phyloP scores from a whole-genome alignment of 2,797 vertebrate species.

The Sebastolobus alascanus region DNA sequence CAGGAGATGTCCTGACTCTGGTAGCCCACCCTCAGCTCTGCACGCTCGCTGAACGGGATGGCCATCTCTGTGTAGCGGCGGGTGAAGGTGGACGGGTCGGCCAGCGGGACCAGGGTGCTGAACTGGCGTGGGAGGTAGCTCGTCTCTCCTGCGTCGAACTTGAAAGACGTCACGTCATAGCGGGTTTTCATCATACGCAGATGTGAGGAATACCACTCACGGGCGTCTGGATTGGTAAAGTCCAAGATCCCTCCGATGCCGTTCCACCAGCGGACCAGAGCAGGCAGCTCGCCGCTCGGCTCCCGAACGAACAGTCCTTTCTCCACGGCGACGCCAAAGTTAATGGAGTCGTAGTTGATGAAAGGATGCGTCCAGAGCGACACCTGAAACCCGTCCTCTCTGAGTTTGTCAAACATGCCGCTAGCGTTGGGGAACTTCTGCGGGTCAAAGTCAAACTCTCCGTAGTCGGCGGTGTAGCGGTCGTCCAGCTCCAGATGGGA shows the following conservation, averaged over 20 bases:
- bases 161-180: slow-evolving; percentile 92
- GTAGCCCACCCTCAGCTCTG: slow-evolving; percentile 91
- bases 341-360: slow-evolving; percentile 90
- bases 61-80: slow-evolving; percentile 92
- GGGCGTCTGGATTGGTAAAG: slow-evolving; percentile 92
- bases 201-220: slow-evolving; percentile 91
- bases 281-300: slow-evolving; percentile 87
- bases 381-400: slow-evolving; percentile 87
- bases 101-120: slow-evolving; percentile 87
- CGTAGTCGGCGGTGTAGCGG: slow-evolving; percentile 90
- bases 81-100: slow-evolving; percentile 92
- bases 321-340: slow-evolving; percentile 88
- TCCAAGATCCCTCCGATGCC: slow-evolving; percentile 94
- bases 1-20: slow-evolving; percentile 97
- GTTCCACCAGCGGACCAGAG: slow-evolving; percentile 95
- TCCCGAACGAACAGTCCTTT: slow-evolving; percentile 90
- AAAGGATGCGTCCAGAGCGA: slow-evolving; percentile 95
- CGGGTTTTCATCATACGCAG: slow-evolving; percentile 85
- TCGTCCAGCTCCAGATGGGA: slow-evolving; percentile 96
- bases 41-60: slow-evolving; percentile 87
- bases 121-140: slow-evolving; percentile 94
- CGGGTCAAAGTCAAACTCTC: slow-evolving; percentile 94
- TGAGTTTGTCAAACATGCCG: slow-evolving; percentile 90
- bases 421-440: slow-evolving; percentile 92
- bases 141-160: slow-evolving; percentile 94